phyloP scores from a whole-genome alignment of 2,888 invertebrate species.

The Hirtodrosophila duncani region DNA sequence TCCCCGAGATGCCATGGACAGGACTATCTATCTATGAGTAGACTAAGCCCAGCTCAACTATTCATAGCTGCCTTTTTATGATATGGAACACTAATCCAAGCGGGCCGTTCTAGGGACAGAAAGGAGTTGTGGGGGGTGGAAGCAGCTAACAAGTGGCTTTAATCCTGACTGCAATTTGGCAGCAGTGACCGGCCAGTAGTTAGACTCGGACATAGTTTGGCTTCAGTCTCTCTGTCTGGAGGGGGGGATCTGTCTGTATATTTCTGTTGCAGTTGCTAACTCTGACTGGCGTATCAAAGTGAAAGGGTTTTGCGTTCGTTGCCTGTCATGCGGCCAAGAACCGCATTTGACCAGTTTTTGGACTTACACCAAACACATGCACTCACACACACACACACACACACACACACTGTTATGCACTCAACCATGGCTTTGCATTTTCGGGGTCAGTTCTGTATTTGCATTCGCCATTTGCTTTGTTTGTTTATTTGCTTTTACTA shows the following conservation, averaged over 20 bases:
- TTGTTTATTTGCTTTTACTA: constrained; percentile 58
- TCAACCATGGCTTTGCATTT: constrained; percentile 15
- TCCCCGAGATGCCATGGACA: no score
- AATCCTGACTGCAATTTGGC: constrained; percentile 62
- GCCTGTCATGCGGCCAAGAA: constrained; percentile 23
- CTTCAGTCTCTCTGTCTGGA: no score
- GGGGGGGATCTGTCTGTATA: not conserved
- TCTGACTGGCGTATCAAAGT: constrained; percentile 48
- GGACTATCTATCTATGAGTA: no score
- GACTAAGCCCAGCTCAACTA: no score
- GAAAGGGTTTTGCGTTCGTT: constrained; percentile 65
- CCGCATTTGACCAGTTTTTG: constrained; percentile 42
- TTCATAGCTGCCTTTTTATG: no score
- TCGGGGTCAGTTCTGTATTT: constrained; percentile 56
- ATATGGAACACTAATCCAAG: constrained; percentile 20
- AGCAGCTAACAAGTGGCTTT: constrained; percentile 41
- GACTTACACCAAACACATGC: constrained; percentile 25
- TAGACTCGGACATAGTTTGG: no score
- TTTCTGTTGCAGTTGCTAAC: not conserved
- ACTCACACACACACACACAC: constrained; percentile 14
- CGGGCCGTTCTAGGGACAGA: no score
- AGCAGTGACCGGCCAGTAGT: constrained; percentile 56
- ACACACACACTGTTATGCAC: constrained; percentile 10
- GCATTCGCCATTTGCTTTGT: constrained; percentile 33
- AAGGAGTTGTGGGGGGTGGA: no score